A percentile compares a stretch with the other conserved stretches of the same genome.
Evolutionary conservation across 2,888 invertebrate species (phyloP).

Genomic region (Sclerodermus sp.): DNA sequence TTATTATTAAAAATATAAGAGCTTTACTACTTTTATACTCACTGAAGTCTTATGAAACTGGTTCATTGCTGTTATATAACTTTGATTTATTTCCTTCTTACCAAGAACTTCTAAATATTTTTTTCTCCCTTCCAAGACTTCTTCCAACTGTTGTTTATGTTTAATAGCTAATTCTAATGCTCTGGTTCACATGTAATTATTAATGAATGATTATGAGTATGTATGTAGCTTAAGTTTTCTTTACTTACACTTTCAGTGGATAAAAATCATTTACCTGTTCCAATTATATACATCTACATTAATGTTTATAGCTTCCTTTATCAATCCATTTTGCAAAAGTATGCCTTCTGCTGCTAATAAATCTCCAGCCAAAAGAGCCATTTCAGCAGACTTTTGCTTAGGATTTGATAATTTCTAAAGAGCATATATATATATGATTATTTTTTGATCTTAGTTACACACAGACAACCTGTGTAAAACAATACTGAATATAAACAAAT

Average conservation of each 20-base stretch:
- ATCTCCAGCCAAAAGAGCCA: conserved; percentile 70
- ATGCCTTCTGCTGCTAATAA: conserved; percentile 72
- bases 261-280: conserved; percentile 63
- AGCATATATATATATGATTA: not conserved
- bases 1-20: not conserved
- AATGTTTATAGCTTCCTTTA: conserved; percentile 71
- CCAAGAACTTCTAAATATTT: conserved; percentile 65
- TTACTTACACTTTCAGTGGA: no score
- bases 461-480: no score
- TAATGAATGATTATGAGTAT: no score
- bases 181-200: conserved; percentile 54
- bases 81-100: conserved; percentile 63
- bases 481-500: no score
- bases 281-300: conserved; percentile 74
- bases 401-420: conserved; percentile 60
- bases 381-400: conserved; percentile 67
- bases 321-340: conserved; percentile 68
- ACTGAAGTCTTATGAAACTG: not conserved
- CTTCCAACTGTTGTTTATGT: conserved; percentile 72
- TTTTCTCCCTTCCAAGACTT: conserved; percentile 69
- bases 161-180: conserved; percentile 75
- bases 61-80: conserved; percentile 43
- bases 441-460: no score
- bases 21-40: not conserved
- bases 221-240: no score